These are phyloP conservation scores for Arnoldichthys spilopterus DNA, from an alignment of 2,797 vertebrate genomes.

Conservation along the genomic window DNA sequence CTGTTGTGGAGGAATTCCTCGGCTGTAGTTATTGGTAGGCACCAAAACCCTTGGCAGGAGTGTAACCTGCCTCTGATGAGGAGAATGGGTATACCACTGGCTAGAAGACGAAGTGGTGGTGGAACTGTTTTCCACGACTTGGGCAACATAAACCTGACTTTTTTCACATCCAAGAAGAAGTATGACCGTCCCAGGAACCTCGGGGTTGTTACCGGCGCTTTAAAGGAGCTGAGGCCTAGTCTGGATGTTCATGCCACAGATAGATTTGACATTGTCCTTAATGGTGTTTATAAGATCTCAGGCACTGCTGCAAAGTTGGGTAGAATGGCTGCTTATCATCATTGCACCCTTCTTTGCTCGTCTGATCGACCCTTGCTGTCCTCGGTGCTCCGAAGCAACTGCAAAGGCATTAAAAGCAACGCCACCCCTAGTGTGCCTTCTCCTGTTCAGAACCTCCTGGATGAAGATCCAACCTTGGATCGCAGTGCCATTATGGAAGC, in stretches of 20 bases:
- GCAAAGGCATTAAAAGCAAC: conserved; percentile 84
- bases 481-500: conserved; percentile 80
- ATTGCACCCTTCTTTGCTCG: conserved; percentile 89
- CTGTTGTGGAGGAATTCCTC: conserved; percentile 90
- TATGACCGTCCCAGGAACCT: conserved; percentile 90
- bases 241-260: conserved; percentile 84
- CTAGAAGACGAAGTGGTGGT: conserved; percentile 90
- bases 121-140: conserved; percentile 94
- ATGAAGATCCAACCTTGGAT: conserved; percentile 83
- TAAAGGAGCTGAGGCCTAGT: conserved; percentile 77
- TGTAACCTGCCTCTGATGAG: conserved; percentile 84
- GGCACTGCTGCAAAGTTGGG: conserved; percentile 92
- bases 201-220: conserved; percentile 81
- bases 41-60: conserved; percentile 96
- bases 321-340: conserved; percentile 89
- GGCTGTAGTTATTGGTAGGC: conserved; percentile 90
- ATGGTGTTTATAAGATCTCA: conserved; percentile 88
- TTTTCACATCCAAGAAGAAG: conserved; percentile 86
- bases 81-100: conserved; percentile 79
- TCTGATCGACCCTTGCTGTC: conserved; percentile 79
- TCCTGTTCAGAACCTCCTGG: conserved; percentile 83
- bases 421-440: conserved; percentile 91
- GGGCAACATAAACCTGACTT: conserved; percentile 95
- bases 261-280: conserved; percentile 88
- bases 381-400: conserved; percentile 80